Evolutionary conservation across 1,140 invertebrate genomes (phyloP), one percentile per base, ranked within the genome.

Genomic region (Danaus melanippus): DNA sequence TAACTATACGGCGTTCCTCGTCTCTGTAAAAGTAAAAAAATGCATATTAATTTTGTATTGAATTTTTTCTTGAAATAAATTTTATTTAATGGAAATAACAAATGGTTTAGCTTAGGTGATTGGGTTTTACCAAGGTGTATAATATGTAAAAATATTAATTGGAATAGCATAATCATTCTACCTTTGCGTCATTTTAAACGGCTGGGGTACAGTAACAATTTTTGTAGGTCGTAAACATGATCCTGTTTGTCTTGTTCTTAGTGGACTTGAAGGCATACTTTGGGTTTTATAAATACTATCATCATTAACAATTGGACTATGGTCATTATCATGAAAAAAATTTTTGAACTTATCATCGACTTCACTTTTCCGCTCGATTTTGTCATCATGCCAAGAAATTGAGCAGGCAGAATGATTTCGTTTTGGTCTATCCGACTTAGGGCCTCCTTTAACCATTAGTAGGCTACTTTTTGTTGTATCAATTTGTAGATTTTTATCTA

Each of bases 161-260:
- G 0, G 21, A 32, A 7, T 32, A 32, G 21, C 21, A 32, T 32
- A 3, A n/a, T 41, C 42, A 21, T 15, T 55, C 53, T 83, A 92
- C 92, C 90, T 90, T 60, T 90, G 77, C 2, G 90, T 91, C 88
- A 92, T 92, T 72, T 89, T 88, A 78, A 92, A 92, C 11, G 91
- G 90, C 66, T 91, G 90, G 0, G 91, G 89, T 46, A 91, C 83
- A 0, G 91, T 92, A 15, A 89, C 83, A 43, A 72, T 85, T 67
- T 78, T 79, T 50, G 79, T 71, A 54, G 77, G 79, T 32, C 71
- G 53, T 17, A 58, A 51, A 62, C 53, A 74, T 44, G 67, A 86
- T 56, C 56, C 58, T 12, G 58, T 46, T 49, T 73, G 70, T 65
- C 80, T 86, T 5, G 65, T 60, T 64, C 87, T 81, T 41, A 80